phyloP scores from a whole-genome alignment of 2,113 vertebrate genomes.

The Sinocyclocheilus maitianheensis region DNA sequence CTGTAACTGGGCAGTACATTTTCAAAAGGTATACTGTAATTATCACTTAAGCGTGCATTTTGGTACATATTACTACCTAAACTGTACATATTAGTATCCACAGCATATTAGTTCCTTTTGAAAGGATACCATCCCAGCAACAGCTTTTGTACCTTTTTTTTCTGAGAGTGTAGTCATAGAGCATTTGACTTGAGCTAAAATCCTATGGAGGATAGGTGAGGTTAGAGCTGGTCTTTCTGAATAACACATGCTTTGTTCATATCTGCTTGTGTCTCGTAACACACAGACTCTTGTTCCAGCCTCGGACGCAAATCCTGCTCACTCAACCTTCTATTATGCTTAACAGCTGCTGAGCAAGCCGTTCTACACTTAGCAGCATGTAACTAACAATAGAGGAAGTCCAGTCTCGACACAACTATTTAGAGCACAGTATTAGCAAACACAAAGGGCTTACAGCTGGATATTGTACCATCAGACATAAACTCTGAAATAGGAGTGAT shows the following conservation, averaged over 20 bases:
- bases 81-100: background rate
- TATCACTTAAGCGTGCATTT: background rate
- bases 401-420: constrained; percentile 50
- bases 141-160: background rate
- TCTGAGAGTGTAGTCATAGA: background rate
- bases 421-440: constrained; percentile 23
- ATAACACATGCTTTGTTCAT: constrained; percentile 46
- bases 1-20: background rate
- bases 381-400: constrained; percentile 51
- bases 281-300: constrained; percentile 24
- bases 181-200: background rate
- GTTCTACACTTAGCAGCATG: constrained; percentile 34
- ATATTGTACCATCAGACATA: constrained; percentile 18
- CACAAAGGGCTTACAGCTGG: constrained; percentile 38
- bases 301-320: constrained; percentile 48
- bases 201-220: constrained; percentile 6
- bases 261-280: constrained; percentile 29
- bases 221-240: constrained; percentile 18
- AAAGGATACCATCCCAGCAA: background rate
- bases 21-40: background rate
- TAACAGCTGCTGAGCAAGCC: constrained; percentile 55
- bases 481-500: background rate
- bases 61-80: background rate
- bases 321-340: constrained; percentile 34
- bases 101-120: background rate